A percentile compares a stretch with the other conserved stretches of the same genome.
Conservation (phyloP, 2,888 invertebrate species). For the Tuberolachnus salignus region DNA sequence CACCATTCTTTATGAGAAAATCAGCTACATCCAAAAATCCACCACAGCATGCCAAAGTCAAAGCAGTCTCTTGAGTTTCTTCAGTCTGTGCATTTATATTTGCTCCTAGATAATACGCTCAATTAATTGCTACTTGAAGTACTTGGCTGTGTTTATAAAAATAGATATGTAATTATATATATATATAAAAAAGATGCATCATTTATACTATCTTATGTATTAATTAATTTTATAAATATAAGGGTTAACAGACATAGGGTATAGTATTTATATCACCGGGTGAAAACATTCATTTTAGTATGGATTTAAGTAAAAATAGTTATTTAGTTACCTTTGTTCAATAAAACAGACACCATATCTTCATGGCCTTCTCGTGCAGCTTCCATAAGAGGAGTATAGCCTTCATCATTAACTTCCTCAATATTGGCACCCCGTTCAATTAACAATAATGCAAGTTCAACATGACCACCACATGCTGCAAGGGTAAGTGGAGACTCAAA, state of each 20-base stretch:
- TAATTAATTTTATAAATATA: too few relatives aligned
- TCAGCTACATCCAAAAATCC: slow-evolving; percentile 95
- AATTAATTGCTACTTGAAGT: slow-evolving; percentile 11
- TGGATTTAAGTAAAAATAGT: not conserved
- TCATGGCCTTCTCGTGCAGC: slow-evolving; percentile 98
- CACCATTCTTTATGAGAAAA: slow-evolving; percentile 92
- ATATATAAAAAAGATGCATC: not conserved
- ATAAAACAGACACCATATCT: slow-evolving; percentile 93
- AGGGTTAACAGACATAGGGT: too few relatives aligned
- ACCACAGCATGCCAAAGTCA: slow-evolving; percentile 92
- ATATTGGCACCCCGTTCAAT: slow-evolving; percentile 97
- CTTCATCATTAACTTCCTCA: slow-evolving; percentile 99
- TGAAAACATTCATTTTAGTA: not conserved
- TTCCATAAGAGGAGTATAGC: slow-evolving; percentile 99
- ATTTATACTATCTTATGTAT: not conserved
- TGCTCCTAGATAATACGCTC: slow-evolving; percentile 65
- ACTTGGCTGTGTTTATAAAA: too few relatives aligned
- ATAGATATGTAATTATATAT: not conserved
- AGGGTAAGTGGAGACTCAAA: slow-evolving; percentile 98
- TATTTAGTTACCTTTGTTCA: slow-evolving; percentile 74
- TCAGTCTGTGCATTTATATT: slow-evolving; percentile 98
- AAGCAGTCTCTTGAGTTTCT: slow-evolving; percentile 96
- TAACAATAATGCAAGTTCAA: slow-evolving; percentile 92
- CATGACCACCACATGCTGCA: slow-evolving; percentile 98
- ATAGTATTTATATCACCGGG: too few relatives aligned